phyloP scores from a whole-genome alignment of 2,113 vertebrate genomes.

The Forbesichthys agassizii region DNA sequence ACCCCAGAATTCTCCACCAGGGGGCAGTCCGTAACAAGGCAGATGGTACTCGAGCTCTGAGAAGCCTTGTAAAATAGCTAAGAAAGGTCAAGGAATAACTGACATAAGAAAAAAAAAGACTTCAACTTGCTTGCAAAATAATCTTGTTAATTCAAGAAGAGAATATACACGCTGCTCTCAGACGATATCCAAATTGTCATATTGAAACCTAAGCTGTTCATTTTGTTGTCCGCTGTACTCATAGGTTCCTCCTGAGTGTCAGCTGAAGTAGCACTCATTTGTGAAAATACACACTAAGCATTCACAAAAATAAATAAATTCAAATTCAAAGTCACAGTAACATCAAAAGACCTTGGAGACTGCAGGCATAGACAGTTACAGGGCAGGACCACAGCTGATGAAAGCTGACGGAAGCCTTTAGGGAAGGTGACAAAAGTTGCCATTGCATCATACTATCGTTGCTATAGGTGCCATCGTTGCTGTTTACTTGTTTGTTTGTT shows the following conservation, averaged over 20 bases:
- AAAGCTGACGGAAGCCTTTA: slow-evolving; percentile 24
- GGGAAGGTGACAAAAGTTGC: slow-evolving; percentile 42
- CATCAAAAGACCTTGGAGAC: slow-evolving; percentile 17
- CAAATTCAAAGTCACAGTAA: slow-evolving; percentile 34
- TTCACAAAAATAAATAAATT: slow-evolving; percentile 30
- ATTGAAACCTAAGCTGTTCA: not conserved
- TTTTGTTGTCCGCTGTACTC: slow-evolving; percentile 33
- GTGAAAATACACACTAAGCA: slow-evolving; percentile 27
- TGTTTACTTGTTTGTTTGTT: not conserved
- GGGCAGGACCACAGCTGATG: slow-evolving; percentile 23
- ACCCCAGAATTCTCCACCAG: slow-evolving; percentile 44
- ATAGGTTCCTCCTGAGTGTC: slow-evolving; percentile 37
- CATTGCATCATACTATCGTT: slow-evolving; percentile 29
- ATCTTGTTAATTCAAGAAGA: slow-evolving; percentile 16
- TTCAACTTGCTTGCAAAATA: slow-evolving; percentile 36
- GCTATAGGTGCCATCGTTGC: slow-evolving; percentile 18
- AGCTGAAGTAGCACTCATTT: slow-evolving; percentile 29
- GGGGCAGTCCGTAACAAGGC: slow-evolving; percentile 64
- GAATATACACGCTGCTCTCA: slow-evolving; percentile 9
- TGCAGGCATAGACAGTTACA: slow-evolving; percentile 18
- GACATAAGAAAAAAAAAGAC: slow-evolving; percentile 17
- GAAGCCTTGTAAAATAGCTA: slow-evolving; percentile 23
- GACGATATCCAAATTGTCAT: slow-evolving; percentile 10
- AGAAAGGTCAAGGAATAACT: slow-evolving; percentile 15
- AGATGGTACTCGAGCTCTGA: slow-evolving; percentile 30